Evolutionary conservation across 1,140 invertebrate genomes (phyloP), one percentile per base, ranked within the genome.

Genomic region (Drosophila ananassae): DNA sequence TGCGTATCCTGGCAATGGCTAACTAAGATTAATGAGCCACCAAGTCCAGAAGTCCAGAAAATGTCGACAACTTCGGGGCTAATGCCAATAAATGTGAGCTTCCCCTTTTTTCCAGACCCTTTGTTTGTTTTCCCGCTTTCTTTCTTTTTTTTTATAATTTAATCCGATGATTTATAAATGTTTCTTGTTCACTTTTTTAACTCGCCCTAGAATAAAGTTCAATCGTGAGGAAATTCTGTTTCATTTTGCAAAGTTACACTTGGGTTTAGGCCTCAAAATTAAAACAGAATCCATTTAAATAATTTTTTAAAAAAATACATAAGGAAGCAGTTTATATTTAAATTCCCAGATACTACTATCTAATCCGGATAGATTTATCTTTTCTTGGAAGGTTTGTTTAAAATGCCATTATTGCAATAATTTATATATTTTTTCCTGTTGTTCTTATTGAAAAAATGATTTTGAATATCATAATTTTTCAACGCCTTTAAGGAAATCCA

Each of bases 11-110:
- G 60, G 44, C 61, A 59, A 25, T 66, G 67, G 41, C 73, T 80
- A 84, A 84, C 81, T 77, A 84, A 85, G 80, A 84, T 84, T 84
- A 85, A 84, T 83, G 80, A 83, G 60, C 25, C 55, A 39, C 13
- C 51, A 5, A 44, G 41, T 13, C 41, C 17, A 44, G 17, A 17
- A 34, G 34, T 59, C 9, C 57, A 60, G 32, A 30, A 77, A 56
- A 39, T 56, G 62, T 60, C 71, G 57, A 62, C 60, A 58, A 74
- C 48, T 71, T 61, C 56, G 57, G 57, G 61, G 57, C 73, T 78
- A 82, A 82, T 83, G 72, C 75, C 79, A 82, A 83, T 83, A 83
- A 83, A 78, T 78, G 79, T 58, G 64, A 37, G 47, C 67, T 51
- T 32, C 9, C 56, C 28, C 47, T 53, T 55, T 44, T 59, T 39